Evolutionary conservation across 2,888 invertebrate genomes (phyloP).

Genomic region (Orthosia incerta): DNA sequence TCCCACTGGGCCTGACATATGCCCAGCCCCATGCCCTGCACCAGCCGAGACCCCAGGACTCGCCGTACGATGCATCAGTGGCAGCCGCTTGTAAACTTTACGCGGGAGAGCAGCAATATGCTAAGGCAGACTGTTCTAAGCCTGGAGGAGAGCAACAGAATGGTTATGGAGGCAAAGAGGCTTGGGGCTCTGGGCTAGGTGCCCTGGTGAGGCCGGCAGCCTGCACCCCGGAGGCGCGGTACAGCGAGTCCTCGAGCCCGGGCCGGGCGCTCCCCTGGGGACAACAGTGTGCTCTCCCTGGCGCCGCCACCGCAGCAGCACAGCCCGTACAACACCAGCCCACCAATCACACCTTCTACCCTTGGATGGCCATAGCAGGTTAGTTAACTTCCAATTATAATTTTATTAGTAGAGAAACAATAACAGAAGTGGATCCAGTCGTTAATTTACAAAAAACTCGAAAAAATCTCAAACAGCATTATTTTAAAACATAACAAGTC

Average conservation of each 20-base stretch:
- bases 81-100: constrained; percentile 96
- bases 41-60: constrained; percentile 96
- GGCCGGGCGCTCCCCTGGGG: constrained; percentile 95
- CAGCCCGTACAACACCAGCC: constrained; percentile 97
- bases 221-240: constrained; percentile 97
- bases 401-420: constrained; percentile 43
- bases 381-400: constrained; percentile 83
- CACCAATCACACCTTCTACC: constrained; percentile 98
- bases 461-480: constrained; percentile 47
- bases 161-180: constrained; percentile 93
- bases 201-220: constrained; percentile 95
- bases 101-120: constrained; percentile 93
- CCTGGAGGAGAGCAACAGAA: constrained; percentile 92
- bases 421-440: constrained; percentile 36
- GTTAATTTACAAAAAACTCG: constrained; percentile 56
- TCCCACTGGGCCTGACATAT: constrained; percentile 96
- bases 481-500: constrained; percentile 42
- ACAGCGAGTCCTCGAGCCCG: constrained; percentile 96
- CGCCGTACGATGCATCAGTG: constrained; percentile 97
- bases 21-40: constrained; percentile 95
- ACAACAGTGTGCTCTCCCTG: constrained; percentile 96
- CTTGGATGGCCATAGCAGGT: constrained; percentile 99
- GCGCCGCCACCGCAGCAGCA: constrained; percentile 94
- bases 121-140: constrained; percentile 95
- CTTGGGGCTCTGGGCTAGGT: constrained; percentile 93